Conservation (phyloP, 2,888 invertebrate species). For the Pinctada fucata region DNA sequence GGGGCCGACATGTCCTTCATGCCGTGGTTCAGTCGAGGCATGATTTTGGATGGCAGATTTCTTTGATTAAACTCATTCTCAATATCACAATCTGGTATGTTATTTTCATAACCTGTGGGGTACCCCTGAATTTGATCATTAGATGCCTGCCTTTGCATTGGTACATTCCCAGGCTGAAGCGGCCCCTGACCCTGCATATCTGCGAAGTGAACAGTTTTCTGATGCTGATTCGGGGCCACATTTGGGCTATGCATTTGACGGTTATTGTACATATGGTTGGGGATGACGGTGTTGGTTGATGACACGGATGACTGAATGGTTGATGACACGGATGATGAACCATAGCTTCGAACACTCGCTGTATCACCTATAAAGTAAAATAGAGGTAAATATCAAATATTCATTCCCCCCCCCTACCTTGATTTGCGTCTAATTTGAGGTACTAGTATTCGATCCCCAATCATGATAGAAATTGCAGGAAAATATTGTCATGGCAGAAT, state of each 20-base stretch:
- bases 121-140: conserved; percentile 42
- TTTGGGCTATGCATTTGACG: conserved; percentile 18
- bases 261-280: conserved; percentile 21
- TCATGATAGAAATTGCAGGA: too few species aligned
- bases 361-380: conserved; percentile 56
- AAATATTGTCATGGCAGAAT: too few species aligned
- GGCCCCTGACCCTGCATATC: conserved; percentile 40
- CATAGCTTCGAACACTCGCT: conserved; percentile 64
- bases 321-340: conserved; percentile 52
- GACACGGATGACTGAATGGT: conserved; percentile 51
- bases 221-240: conserved; percentile 44
- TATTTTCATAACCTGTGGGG: conserved; percentile 53
- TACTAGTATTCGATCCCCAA: too few species aligned
- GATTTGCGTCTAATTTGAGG: too few species aligned
- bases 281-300: conserved; percentile 30
- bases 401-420: too few species aligned
- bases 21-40: conserved; percentile 62
- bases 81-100: conserved; percentile 63
- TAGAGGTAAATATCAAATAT: too few species aligned
- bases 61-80: conserved; percentile 62
- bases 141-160: conserved; percentile 37
- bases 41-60: conserved; percentile 67
- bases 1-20: conserved; percentile 69
- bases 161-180: conserved; percentile 14
- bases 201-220: conserved; percentile 66